Conservation (phyloP, 2,113 vertebrate genomes). For the Cheilinus undulatus region DNA sequence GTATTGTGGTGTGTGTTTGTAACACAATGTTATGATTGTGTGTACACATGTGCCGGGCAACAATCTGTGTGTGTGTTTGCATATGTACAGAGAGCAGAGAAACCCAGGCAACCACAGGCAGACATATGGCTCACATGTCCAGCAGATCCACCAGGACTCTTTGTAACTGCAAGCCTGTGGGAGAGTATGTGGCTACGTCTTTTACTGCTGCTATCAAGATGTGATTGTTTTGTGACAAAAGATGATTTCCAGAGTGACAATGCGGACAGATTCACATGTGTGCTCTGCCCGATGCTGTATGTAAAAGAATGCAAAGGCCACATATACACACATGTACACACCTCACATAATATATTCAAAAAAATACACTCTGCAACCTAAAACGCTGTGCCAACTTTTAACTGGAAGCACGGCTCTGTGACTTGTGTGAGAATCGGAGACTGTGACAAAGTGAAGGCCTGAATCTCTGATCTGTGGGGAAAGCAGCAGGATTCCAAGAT, state of each 20-base stretch:
- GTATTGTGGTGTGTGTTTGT: conserved; percentile 15
- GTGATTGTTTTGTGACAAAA: conserved; percentile 70
- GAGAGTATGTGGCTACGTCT: conserved; percentile 52
- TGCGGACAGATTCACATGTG: conserved; percentile 47
- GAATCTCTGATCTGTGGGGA: conserved; percentile 61
- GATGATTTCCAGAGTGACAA: conserved; percentile 69
- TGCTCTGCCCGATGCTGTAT: conserved; percentile 3
- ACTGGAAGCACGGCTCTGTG: conserved; percentile 44
- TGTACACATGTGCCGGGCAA: conserved; percentile 30
- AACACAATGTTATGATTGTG: conserved; percentile 15
- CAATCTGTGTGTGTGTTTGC: conserved; percentile 30
- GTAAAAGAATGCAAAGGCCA: conserved; percentile 17
- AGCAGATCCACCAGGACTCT: conserved; percentile 53
- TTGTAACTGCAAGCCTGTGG: conserved; percentile 51
- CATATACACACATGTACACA: conserved; percentile 23
- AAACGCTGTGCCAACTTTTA: conserved; percentile 47
- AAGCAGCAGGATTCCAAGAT: conserved; percentile 39
- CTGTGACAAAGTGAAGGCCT: conserved; percentile 60
- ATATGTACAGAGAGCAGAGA: conserved; percentile 35
- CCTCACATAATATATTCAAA: conserved; percentile 5
- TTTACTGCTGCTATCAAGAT: conserved; percentile 67
- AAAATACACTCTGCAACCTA: conserved; percentile 10
- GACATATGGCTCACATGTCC: conserved; percentile 71
- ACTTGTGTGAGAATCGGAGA: conserved; percentile 67
- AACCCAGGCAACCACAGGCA: conserved; percentile 53